A percentile compares a stretch with the other conserved stretches of the same genome.
Evolutionary conservation across 2,797 vertebrate species (phyloP).

Genomic region (Falco rusticolus): DNA sequence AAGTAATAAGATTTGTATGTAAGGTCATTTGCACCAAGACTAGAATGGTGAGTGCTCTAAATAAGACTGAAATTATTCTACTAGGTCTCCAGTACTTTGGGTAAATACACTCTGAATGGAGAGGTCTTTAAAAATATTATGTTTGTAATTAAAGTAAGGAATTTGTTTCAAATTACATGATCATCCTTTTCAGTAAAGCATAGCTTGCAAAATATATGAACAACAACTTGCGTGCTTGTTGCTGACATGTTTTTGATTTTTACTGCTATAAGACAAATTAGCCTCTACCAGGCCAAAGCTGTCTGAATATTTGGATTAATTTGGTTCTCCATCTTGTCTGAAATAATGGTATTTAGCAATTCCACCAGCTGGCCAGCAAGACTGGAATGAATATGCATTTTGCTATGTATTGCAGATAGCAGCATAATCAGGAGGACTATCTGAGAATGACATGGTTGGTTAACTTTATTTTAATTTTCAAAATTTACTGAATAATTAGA

Average conservation of each 20-base stretch:
- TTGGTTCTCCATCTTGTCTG: conserved; percentile 58
- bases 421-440: conserved; percentile 48
- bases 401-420: conserved; percentile 51
- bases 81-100: conserved; percentile 15
- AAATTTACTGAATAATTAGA: conserved; percentile 42
- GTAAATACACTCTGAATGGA: conserved; percentile 34
- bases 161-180: conserved; percentile 36
- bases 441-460: conserved; percentile 1
- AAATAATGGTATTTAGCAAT: conserved; percentile 67
- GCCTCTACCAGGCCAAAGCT: conserved; percentile 41
- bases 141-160: conserved; percentile 45
- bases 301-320: conserved; percentile 71
- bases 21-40: conserved; percentile 2
- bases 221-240: conserved; percentile 45
- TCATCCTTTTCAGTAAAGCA: conserved; percentile 22
- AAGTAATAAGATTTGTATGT: neutral
- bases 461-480: conserved; percentile 53
- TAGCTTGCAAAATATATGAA: conserved; percentile 40
- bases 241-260: conserved; percentile 60
- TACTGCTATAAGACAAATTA: conserved; percentile 68
- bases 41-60: conserved; percentile 16
- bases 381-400: conserved; percentile 65
- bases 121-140: conserved; percentile 36
- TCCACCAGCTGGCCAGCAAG: conserved; percentile 48
- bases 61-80: conserved; percentile 32